These are phyloP conservation scores for Armadillidium nasatum DNA, from an alignment of 1,140 invertebrate genomes.

Conservation along the genomic window DNA sequence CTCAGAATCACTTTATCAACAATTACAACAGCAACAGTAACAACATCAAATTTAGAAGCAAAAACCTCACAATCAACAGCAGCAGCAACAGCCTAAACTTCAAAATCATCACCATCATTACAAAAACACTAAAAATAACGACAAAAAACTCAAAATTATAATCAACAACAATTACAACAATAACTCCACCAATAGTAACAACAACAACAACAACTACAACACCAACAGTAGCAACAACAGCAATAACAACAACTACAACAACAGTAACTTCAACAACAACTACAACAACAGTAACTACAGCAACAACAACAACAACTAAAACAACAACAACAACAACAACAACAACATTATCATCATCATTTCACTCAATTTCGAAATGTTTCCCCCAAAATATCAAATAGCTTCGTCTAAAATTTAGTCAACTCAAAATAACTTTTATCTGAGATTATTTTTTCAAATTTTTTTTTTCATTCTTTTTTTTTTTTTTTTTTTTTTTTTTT, in stretches of 20 bases:
- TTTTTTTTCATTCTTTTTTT: no score
- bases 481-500: no score
- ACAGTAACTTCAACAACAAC: constrained; percentile 32
- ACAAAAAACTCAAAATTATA: background rate
- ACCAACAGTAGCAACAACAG: constrained; percentile 36
- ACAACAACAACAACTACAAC: background rate
- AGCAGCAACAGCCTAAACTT: background rate
- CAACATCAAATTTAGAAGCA: background rate
- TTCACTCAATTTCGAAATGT: no score
- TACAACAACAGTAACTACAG: background rate
- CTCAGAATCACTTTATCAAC: background rate
- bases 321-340: background rate
- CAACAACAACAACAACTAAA: background rate
- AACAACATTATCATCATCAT: background rate
- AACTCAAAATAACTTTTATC: no score
- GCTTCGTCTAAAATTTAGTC: no score
- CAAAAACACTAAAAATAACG: background rate
- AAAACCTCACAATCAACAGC: constrained; percentile 1
- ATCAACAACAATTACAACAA: background rate
- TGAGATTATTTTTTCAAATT: no score
- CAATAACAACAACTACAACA: constrained; percentile 23
- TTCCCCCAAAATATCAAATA: no score
- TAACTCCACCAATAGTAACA: background rate
- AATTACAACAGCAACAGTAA: background rate
- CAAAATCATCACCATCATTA: background rate